Percentiles rank a stretch among this genome's conserved stretches.
Conservation (phyloP, 2,888 invertebrate genomes). For the Cyclophora albipunctata region DNA sequence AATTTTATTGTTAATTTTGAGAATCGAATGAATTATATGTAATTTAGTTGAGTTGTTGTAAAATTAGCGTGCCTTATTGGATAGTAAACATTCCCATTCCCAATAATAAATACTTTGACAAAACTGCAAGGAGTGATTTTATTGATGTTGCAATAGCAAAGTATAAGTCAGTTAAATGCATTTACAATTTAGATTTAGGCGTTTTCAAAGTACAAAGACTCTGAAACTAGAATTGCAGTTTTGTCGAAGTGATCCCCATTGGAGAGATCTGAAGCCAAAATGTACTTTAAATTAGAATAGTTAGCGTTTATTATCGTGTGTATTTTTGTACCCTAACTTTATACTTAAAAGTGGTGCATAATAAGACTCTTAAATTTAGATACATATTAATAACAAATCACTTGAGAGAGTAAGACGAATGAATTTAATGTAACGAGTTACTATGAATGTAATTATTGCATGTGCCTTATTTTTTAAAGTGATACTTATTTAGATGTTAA, state of each 20-base stretch:
- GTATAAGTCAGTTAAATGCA: constrained; percentile 57
- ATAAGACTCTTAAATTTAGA: constrained; percentile 34
- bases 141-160: constrained; percentile 37
- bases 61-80: constrained; percentile 15
- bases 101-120: constrained; percentile 36
- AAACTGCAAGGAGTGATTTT: constrained; percentile 33
- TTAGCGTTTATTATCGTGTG: constrained; percentile 15
- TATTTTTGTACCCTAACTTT: constrained; percentile 21
- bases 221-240: constrained; percentile 39
- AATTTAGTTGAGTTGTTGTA: constrained; percentile 5
- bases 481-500: constrained; percentile 33
- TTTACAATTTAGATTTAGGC: constrained; percentile 63
- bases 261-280: constrained; percentile 51
- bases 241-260: constrained; percentile 32
- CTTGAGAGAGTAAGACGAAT: constrained; percentile 25
- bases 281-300: constrained; percentile 38
- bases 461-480: constrained; percentile 57
- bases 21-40: constrained; percentile 11
- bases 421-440: no score
- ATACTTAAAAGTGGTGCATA: constrained; percentile 40
- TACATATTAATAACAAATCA: constrained; percentile 26
- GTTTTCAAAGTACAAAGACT: constrained; percentile 63
- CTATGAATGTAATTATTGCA: constrained; percentile 27
- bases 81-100: constrained; percentile 53
- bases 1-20: constrained; percentile 15